Evolutionary conservation across 1,140 invertebrate genomes (phyloP), one percentile per base, ranked within the genome.

Genomic region (Tribolium castaneum): DNA sequence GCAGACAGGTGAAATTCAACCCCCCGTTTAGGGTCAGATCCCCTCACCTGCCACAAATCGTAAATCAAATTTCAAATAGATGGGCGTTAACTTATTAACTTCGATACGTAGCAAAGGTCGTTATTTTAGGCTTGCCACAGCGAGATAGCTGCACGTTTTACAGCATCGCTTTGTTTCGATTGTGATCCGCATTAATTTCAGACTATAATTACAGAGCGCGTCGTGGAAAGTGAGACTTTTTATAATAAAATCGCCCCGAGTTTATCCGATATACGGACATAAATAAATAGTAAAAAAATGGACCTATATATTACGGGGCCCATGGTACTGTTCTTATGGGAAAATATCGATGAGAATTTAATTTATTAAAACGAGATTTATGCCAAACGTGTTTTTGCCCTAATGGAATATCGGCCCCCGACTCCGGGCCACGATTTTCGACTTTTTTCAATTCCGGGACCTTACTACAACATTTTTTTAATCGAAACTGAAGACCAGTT

Each of bases 61-160:
- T 86, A 86, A 86, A 86, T 86, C 85, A 86, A 85, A 86, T 85
- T 85, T 82, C 82, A 86, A 86, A 86, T 86, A 85, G 85, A 83
- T 86, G 84, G 85, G 85, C 85, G 85, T 85, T 82, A 83, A 84
- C 84, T 85, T 86, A 85, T 85, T 86, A 86, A 86, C 82, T 83
- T 80, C 62, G 80, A 84, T 85, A 81, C 71, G 78, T 81, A 81
- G 78, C 80, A 51, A 70, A 51, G 71, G 74, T 25, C 77, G 52
- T 54, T 73, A 79, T 81, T 74, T 66, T 19, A 4, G 45, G 59
- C 25, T 22, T n/a, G 59, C 59, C 30, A 35, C 59, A 66, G 35
- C 59, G 56, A 62, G 49, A 75, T 76, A 72, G 54, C 76, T 76
- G 75, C 78, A 80, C 76, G 78, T 81, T 70, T 71, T 78, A 79